Conservation (phyloP, 2,113 vertebrate species). For the Anthoscopus minutus region DNA sequence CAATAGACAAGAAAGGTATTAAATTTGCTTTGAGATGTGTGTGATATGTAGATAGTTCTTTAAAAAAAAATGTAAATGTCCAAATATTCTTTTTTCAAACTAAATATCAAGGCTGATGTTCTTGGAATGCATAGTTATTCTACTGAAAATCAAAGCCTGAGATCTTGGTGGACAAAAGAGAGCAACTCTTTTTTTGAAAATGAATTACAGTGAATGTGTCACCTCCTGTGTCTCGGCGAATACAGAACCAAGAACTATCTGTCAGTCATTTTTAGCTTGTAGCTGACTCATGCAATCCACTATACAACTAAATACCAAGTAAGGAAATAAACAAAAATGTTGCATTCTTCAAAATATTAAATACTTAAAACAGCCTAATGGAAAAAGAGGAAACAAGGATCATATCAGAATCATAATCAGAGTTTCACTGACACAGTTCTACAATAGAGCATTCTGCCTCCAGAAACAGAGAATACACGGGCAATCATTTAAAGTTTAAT, state of each 20-base stretch:
- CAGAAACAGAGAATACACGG: neutral
- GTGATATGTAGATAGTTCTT: neutral
- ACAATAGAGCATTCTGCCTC: neutral
- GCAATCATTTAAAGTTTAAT: neutral
- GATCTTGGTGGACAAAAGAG: neutral
- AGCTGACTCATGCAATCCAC: neutral
- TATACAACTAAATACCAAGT: neutral
- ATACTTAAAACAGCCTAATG: neutral
- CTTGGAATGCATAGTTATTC: neutral
- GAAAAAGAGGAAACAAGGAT: neutral
- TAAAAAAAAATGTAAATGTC: neutral
- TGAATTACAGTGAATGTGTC: neutral
- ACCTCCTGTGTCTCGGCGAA: neutral
- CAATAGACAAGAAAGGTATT: neutral
- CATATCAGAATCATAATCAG: neutral
- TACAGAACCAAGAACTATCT: neutral
- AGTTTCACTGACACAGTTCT: neutral
- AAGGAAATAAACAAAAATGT: neutral
- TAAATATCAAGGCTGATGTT: neutral
- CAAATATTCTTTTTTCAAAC: neutral
- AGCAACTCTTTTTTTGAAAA: neutral
- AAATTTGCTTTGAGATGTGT: neutral
- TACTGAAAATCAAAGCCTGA: neutral
- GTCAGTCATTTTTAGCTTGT: neutral
- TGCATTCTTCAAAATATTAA: neutral